Base-by-base conservation (phyloP, 2,888 invertebrate species). In the Cheilosia scutellata region DNA sequence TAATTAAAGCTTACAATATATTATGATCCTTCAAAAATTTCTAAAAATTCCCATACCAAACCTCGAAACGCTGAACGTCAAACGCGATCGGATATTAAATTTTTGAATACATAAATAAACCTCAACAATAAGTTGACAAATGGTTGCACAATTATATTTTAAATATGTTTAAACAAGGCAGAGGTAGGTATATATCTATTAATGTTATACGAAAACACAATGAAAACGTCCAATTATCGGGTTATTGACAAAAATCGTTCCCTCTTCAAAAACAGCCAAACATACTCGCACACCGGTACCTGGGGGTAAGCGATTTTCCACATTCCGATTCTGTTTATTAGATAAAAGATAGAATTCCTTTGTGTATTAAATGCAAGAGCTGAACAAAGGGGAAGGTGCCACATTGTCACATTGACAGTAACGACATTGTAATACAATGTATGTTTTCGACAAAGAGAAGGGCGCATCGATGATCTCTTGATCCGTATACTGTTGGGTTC, bases 401-500 rank as follows among this genome's bases (percentile, higher is more conserved):
- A 74, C 78, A 74, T 57, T 83, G 68, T 20, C 20, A 20, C 20
- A 20, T 20, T 79, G 68, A 68, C 78, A 72, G 25, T 62, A 37
- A 42, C 55, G 53, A 78, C 62, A 72, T 83, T 78, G 72, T 78
- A 42, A 33, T 49, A 66, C 77, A 78, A 68, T 74, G 55, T 53
- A 66, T 29, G 31, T 58, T 58, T 58, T 51, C 25, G 20, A 51
- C 65, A 58, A 31, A n/a, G 33, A 51, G 40, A 75, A 58, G 70
- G 75, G 63, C 75, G 47, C 80, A 80, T 80, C 53, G 84, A 53
- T 84, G 84, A 84, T 75, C 84, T 80, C 55, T 80, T 84, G 84
- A 84, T 75, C 84, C 37, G 11, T 80, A n/a, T n/a, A 16, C 57
- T 68, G 49, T 31, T 16, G 40, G 68, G 57, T 27, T 63, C n/a